These are phyloP conservation scores for Arvicanthis niloticus DNA, from an alignment of 2,113 vertebrate species.

Conservation along the genomic window DNA sequence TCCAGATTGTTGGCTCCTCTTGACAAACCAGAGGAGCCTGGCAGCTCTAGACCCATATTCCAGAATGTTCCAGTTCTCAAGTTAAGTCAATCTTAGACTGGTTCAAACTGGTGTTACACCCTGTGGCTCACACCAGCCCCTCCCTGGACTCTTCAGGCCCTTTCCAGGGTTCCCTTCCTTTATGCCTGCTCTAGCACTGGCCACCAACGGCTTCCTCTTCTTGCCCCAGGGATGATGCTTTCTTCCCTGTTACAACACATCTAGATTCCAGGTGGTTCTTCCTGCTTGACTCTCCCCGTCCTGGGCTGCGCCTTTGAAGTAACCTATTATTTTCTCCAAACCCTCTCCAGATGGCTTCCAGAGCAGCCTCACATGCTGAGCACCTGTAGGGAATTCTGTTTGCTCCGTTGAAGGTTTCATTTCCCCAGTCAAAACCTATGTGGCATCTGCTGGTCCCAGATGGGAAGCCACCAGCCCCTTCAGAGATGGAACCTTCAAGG, in stretches of 20 bases:
- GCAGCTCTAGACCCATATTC: neutral
- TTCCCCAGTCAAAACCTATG: neutral
- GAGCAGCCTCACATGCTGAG: neutral
- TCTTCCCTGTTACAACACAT: neutral
- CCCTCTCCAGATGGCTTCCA: neutral
- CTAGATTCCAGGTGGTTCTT: neutral
- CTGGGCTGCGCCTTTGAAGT: neutral
- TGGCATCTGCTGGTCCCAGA: neutral
- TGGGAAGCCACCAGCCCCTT: neutral
- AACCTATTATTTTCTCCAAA: neutral
- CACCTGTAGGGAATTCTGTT: neutral
- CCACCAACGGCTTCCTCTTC: neutral
- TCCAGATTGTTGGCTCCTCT: conserved; percentile 74
- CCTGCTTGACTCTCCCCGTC: neutral
- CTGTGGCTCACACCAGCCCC: neutral
- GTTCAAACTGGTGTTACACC: neutral
- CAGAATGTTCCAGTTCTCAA: neutral
- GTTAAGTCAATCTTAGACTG: neutral
- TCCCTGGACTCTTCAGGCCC: neutral
- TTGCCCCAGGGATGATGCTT: neutral
- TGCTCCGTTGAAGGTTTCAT: neutral
- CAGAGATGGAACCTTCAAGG: neutral
- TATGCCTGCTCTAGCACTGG: rapidly evolving
- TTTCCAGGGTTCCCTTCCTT: neutral
- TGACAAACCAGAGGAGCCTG: conserved; percentile 64